Evolutionary conservation across 1,140 invertebrate genomes (phyloP).

Genomic region (Trichomalopsis sarcophagae): DNA sequence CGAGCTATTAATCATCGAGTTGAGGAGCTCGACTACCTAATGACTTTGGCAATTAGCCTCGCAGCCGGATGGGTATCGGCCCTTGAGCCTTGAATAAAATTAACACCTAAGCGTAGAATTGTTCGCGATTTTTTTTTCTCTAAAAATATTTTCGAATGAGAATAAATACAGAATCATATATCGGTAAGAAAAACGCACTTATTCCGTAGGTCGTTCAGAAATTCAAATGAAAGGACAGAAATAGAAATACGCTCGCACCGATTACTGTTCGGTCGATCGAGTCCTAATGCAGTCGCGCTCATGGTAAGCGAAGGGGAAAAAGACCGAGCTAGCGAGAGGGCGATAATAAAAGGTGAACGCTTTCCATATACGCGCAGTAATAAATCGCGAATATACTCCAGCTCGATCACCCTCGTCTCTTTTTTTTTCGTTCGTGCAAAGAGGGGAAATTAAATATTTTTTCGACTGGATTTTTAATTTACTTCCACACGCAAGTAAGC

Average conservation of each 20-base stretch:
- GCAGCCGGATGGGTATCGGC: background rate
- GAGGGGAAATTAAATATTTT: background rate
- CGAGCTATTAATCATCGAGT: slow-evolving; percentile 31
- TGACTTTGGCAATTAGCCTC: slow-evolving; percentile 44
- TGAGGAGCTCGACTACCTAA: slow-evolving; percentile 25
- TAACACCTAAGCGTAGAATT: background rate
- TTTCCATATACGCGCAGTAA: slow-evolving; percentile 38
- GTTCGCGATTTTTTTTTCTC: too few relatives aligned
- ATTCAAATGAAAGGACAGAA: background rate
- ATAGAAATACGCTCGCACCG: slow-evolving; percentile 5
- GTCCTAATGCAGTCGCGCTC: slow-evolving; percentile 20
- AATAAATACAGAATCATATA: background rate
- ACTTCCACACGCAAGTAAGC: too few relatives aligned
- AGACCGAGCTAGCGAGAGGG: background rate
- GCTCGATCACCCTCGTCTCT: slow-evolving; percentile 5
- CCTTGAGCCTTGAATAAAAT: background rate
- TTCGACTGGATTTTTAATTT: too few relatives aligned
- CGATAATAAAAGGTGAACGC: slow-evolving; percentile 41
- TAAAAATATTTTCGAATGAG: too few relatives aligned
- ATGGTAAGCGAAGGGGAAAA: slow-evolving; percentile 27
- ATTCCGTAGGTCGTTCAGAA: background rate
- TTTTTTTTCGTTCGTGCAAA: background rate
- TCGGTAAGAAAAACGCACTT: background rate
- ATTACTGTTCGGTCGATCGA: slow-evolving; percentile 51
- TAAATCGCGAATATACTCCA: slow-evolving; percentile 44